Base-by-base conservation (phyloP, 2,113 vertebrate genomes). In the Mobula hypostoma region DNA sequence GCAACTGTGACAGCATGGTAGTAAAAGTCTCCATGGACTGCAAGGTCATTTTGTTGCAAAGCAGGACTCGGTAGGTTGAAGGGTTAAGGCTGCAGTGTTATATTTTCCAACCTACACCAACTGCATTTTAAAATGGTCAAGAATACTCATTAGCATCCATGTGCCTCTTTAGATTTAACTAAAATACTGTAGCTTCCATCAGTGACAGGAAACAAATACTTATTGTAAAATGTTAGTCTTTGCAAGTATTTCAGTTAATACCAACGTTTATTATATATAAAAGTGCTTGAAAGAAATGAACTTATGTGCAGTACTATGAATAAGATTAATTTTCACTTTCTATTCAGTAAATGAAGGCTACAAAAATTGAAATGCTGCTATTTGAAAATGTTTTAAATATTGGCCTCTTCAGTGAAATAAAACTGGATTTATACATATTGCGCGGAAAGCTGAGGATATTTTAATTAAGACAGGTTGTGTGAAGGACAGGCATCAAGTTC, bases 391-490 rank as follows among this genome's bases (percentile, higher is more conserved):
- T 15, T 90, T 90, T 90, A n/a, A 92, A 92, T 8, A 72, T 8
- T 48, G 21, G 40, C 90, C 3, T 72, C 66, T 40, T 48, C 90
- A 6, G 36, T 9, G 48, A 72, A 72, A 88, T 32, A 88, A 88
- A 88, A 88, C 29, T 21, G 36, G 7, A 48, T 93, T 74, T 93
- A 8, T 70, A 72, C 40, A 56, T 19, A 93, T 76, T 56, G 91
- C 70, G 29, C 36, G 74, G 91, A 72, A 76, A 93, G 91, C 36
- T 93, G 70, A 93, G 68, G 29, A 76, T 40, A 76, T 93, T 93
- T 93, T 74, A 93, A 93, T 93, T 76, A 93, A 93, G 74, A 9
- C 40, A 93, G 68, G 19, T 72, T 92, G 66, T 48, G 68, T 74
- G 68, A 93, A 93, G 90, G 36, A 93, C 21, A 93, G 70, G 32